Evolutionary conservation across 2,113 vertebrate species (phyloP).

Genomic region (Rhineura floridana): DNA sequence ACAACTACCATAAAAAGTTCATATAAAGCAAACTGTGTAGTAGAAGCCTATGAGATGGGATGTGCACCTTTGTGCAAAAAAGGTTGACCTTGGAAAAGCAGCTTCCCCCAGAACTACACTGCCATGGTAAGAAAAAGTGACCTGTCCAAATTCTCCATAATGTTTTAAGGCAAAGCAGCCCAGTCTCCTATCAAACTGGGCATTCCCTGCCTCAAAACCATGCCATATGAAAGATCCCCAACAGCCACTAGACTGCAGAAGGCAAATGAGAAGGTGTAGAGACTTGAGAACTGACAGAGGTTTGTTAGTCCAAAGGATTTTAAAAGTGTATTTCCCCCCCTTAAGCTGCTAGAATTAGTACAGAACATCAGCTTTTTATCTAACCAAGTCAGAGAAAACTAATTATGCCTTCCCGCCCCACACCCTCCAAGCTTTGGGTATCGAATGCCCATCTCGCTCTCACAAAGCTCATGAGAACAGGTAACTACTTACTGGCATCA

Average conservation of each 20-base stretch:
- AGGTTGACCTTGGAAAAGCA: neutral
- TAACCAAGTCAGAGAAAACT: neutral
- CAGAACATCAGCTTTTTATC: neutral
- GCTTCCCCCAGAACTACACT: neutral
- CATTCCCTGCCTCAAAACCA: neutral
- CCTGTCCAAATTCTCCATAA: neutral
- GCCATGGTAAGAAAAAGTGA: neutral
- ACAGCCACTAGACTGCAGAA: neutral
- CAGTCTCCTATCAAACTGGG: neutral
- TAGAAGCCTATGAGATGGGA: neutral
- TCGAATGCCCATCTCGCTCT: slow-evolving; percentile 36
- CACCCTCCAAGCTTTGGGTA: neutral
- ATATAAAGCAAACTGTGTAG: neutral
- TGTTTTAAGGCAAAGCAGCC: neutral
- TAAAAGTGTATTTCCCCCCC: too few relatives aligned
- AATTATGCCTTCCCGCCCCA: neutral
- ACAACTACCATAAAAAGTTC: neutral
- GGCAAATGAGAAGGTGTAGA: neutral
- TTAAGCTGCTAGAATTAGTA: neutral
- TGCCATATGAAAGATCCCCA: neutral
- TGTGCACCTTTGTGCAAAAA: neutral
- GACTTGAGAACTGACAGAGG: neutral
- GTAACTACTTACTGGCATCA: slow-evolving; percentile 86
- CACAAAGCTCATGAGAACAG: neutral
- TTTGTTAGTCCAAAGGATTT: neutral